Conservation (phyloP, 2,888 invertebrate genomes). For the Buathra laborator region DNA sequence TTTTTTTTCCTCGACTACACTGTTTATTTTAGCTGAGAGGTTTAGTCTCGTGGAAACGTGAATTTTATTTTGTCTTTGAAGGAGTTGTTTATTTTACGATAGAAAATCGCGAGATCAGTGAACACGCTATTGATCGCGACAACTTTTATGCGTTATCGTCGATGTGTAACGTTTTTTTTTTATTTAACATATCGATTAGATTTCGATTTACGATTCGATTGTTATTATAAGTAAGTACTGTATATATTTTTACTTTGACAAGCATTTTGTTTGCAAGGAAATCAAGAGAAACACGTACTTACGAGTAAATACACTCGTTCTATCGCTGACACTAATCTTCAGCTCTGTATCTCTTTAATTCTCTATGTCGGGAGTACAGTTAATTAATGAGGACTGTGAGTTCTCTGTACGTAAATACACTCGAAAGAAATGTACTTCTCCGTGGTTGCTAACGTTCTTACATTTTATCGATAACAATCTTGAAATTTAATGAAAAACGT, state of each 20-base stretch:
- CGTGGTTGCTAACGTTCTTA: slow-evolving; percentile 20
- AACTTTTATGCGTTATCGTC: neutral
- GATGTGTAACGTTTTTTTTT: neutral
- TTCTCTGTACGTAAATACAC: slow-evolving; percentile 36
- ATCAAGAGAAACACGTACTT: slow-evolving; percentile 9
- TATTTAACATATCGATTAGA: neutral
- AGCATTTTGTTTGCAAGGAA: slow-evolving; percentile 31
- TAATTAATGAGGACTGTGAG: slow-evolving; percentile 53
- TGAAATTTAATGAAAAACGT: slow-evolving; percentile 5
- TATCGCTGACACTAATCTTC: slow-evolving; percentile 62
- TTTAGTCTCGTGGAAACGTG: neutral
- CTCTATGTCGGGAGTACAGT: slow-evolving; percentile 38
- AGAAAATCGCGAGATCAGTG: neutral
- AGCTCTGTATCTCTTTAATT: neutral
- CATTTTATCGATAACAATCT: slow-evolving; percentile 36
- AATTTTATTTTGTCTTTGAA: neutral
- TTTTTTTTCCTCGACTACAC: neutral
- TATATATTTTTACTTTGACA: slow-evolving; percentile 10
- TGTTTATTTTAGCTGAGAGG: slow-evolving; percentile 8
- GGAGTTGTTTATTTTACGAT: slow-evolving; percentile 2
- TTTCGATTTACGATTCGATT: slow-evolving; percentile 40
- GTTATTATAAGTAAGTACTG: neutral
- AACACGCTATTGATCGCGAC: neutral
- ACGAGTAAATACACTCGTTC: slow-evolving; percentile 11
- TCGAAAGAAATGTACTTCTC: slow-evolving; percentile 47